These are phyloP conservation scores for Carollia perspicillata DNA, from an alignment of 2,113 vertebrate genomes.

Conservation along the genomic window DNA sequence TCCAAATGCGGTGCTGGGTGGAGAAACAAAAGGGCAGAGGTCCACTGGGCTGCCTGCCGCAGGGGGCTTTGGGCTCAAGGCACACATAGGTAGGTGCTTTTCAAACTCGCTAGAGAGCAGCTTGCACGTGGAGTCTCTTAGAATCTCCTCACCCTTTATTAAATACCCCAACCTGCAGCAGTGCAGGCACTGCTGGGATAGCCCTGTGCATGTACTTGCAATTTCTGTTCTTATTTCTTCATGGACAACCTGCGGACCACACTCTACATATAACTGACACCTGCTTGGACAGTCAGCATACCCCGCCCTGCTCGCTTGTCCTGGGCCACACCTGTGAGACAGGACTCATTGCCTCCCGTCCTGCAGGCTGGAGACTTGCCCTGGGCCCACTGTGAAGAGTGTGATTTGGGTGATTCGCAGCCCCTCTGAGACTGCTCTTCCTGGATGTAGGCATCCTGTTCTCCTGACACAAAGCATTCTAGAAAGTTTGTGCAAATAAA, in stretches of 20 bases:
- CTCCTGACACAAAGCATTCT: neutral
- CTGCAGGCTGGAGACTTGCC: neutral
- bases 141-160: neutral
- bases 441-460: neutral
- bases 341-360: neutral
- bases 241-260: neutral
- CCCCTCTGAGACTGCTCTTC: neutral
- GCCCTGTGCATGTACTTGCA: neutral
- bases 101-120: neutral
- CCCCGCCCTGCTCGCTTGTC: neutral
- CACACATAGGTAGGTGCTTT: neutral
- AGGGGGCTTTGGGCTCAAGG: neutral
- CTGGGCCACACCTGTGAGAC: neutral
- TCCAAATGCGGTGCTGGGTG: neutral
- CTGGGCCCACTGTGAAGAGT: neutral
- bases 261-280: rapidly evolving
- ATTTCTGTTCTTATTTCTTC: neutral
- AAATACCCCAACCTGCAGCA: neutral
- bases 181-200: neutral
- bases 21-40: neutral
- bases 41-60: neutral
- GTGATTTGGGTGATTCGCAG: neutral
- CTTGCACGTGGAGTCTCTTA: neutral
- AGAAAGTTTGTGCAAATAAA: neutral
- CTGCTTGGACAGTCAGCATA: neutral